Evolutionary conservation across 2,113 vertebrate species (phyloP), one percentile per base, ranked within the genome.

Genomic region (Heterotilapia buettikoferi): DNA sequence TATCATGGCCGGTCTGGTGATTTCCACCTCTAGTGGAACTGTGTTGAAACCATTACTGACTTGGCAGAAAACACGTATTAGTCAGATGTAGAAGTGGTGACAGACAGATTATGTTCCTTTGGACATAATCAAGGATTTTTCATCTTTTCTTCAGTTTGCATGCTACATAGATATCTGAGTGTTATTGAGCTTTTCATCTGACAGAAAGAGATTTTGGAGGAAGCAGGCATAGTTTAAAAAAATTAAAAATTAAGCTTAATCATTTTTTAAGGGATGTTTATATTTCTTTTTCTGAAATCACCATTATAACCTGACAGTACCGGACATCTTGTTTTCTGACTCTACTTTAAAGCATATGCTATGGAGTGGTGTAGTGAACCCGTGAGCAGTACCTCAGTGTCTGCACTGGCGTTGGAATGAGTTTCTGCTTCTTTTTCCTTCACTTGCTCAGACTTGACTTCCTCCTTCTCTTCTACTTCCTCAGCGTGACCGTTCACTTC

Each of bases 341-440:
- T 78, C 43, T 47, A 11, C 47, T 78, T 33, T 40, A 78, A 52
- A 52, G 45, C 10, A 33, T 33, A 11, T 78, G 26, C 1, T 6
- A 29, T 9, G 5, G 6, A 18, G 61, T 9, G 26, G 7, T 73
- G 61, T 9, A 6, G 16, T 43, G 13, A 24, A 54, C 31, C 68
- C 7, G 21, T 31, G 52, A 38, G 10, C 68, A 40, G 5, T 96
- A 99, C 98, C 98, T 98, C 97, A 31, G 94, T 96, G 85, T 97
- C 97, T 68, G 96, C 95, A 82, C 94, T 96, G 85, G 93, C 92
- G 84, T 96, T 84, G 2, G 96, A 96, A 82, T 90, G 94, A 31
- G 97, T 96, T 87, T 97, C 97, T 66, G 94, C 96, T 87, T 95
- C 94, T 36, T 92, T 90, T 83, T 95, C 93, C 71, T 92, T 86